Base-by-base conservation (phyloP, 1,140 invertebrate species). In the Sycobia sp. region DNA sequence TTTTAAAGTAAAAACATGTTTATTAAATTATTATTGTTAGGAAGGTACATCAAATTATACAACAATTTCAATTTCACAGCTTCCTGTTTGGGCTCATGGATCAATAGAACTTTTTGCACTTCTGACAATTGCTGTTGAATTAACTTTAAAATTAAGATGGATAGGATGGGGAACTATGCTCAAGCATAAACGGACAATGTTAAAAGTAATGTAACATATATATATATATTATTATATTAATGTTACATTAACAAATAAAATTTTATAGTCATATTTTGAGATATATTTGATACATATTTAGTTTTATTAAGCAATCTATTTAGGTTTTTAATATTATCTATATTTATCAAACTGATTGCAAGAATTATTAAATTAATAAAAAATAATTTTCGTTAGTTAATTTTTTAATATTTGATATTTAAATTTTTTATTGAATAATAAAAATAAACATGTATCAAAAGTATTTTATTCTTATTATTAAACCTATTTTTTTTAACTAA, bases 141-240 rank as follows among this genome's bases (percentile, higher is more conserved):
- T 95, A 29, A 86, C 88, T 46, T 83, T 96, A 43, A 92, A 94
- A 79, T 77, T 93, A 32, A 86, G 91, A 73, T 96, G 93, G 94
- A 90, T 93, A 54, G 92, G 93, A 1, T 89, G 88, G 86, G 85
- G 83, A 67, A 90, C 89, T n/a, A 92, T 94, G 76, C 79, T 94
- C 7, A 88, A 86, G 71, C 93, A 95, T 74, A 92, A 91, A 75
- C 82, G 94, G 65, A 95, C 93, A 9, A 87, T 92, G 83, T 76
- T 95, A 1, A 96, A 96, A 86, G 92, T 93, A 84, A 67, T 46
- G 34, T 32, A 32, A 32, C 4, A 32, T 32, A 32, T 32, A 4
- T 32, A 7, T 32, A 7, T 32, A 32, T n/a, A n/a, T n/a, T n/a
- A n/a, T n/a, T n/a, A n/a, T n/a, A n/a, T n/a, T n/a, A n/a, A n/a